phyloP scores from a whole-genome alignment of 2,888 invertebrate species.

The Rhagium mordax region DNA sequence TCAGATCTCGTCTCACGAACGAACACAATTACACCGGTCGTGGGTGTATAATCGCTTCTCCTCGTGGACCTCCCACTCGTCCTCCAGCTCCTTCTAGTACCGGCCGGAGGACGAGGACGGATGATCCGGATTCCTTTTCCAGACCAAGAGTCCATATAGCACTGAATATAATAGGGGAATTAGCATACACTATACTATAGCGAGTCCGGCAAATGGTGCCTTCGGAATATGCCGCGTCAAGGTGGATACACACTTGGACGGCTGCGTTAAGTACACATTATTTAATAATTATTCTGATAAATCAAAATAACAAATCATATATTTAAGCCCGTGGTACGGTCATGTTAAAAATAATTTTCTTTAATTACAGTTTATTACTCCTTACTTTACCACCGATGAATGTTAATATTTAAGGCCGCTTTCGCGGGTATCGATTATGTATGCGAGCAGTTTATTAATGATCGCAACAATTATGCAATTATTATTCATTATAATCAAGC shows the following conservation, averaged over 20 bases:
- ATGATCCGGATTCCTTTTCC: constrained; percentile 41
- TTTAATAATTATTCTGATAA: constrained; percentile 72
- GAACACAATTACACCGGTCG: constrained; percentile 69
- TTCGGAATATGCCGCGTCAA: constrained; percentile 29
- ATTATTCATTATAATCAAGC: constrained; percentile 48
- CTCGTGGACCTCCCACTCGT: constrained; percentile 58
- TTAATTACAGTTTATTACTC: constrained; percentile 70
- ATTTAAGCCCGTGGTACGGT: constrained; percentile 66
- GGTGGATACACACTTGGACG: constrained; percentile 52
- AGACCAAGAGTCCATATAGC: constrained; percentile 66
- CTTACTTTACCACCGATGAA: constrained; percentile 56
- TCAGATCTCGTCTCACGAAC: constrained; percentile 69
- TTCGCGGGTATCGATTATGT: constrained; percentile 37
- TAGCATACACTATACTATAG: constrained; percentile 67
- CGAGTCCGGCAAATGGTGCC: constrained; percentile 45
- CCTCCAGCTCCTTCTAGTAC: constrained; percentile 54
- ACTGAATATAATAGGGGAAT: constrained; percentile 71
- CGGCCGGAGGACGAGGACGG: constrained; percentile 45
- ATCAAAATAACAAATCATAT: constrained; percentile 71
- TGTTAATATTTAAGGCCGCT: constrained; percentile 36
- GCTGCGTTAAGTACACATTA: constrained; percentile 68
- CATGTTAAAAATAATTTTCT: constrained; percentile 69
- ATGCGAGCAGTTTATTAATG: constrained; percentile 44
- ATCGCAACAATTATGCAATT: constrained; percentile 54
- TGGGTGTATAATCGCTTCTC: constrained; percentile 70